Percentiles rank a stretch among this genome's conserved stretches.
Conservation (phyloP, 2,888 invertebrate species). For the Chrysopilus asiliformis region DNA sequence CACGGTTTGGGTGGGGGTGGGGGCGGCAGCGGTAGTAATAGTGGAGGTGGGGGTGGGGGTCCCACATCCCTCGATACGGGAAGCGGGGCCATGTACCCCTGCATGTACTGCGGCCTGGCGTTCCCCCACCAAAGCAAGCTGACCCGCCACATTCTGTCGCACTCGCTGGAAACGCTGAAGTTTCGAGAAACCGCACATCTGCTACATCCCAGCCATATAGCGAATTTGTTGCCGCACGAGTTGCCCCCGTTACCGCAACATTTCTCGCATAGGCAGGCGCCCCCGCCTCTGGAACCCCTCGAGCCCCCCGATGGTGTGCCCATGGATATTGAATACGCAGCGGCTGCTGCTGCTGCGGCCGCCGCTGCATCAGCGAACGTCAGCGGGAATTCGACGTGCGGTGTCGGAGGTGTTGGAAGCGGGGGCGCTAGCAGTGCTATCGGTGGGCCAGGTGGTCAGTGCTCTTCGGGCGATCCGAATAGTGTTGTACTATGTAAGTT, state of each 20-base stretch:
- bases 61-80: constrained; percentile 18
- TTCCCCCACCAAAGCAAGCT: constrained; percentile 85
- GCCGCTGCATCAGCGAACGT: constrained; percentile 38
- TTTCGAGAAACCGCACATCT: constrained; percentile 55
- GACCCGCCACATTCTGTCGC: constrained; percentile 77
- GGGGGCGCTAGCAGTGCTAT: constrained; percentile 18
- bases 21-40: constrained; percentile 23
- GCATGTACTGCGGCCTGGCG: constrained; percentile 80
- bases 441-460: constrained; percentile 22
- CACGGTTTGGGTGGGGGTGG: constrained; percentile 46
- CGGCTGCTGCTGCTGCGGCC: constrained; percentile 34
- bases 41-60: constrained; percentile 20
- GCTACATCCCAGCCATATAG: constrained; percentile 52
- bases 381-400: constrained; percentile 15
- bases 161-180: constrained; percentile 77
- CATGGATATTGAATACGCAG: constrained; percentile 18
- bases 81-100: constrained; percentile 52
- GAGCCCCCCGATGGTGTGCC: constrained; percentile 29
- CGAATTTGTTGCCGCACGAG: constrained; percentile 34
- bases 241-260: constrained; percentile 30
- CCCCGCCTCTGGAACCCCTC: constrained; percentile 26
- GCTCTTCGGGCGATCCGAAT: constrained; percentile 43
- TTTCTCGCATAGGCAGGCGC: constrained; percentile 31
- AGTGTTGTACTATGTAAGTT: constrained; percentile 81
- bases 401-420: constrained; percentile 12